Evolutionary conservation across 2,113 vertebrate genomes (phyloP).

Genomic region (Poeciliopsis occidentalis): DNA sequence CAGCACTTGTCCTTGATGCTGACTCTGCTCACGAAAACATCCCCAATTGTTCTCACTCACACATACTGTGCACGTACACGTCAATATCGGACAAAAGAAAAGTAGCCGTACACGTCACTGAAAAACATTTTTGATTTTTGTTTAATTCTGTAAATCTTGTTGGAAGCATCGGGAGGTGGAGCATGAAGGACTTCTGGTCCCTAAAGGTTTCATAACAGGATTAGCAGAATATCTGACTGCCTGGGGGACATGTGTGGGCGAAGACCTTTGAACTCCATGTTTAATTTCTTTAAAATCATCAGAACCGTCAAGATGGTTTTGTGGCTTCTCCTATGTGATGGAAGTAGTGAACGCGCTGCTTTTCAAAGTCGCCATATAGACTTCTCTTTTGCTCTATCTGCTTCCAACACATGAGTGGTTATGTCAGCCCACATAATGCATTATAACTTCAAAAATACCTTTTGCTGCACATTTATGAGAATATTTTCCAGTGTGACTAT

Average conservation of each 20-base stretch:
- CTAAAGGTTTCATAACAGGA: slow-evolving; percentile 27
- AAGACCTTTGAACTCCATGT: slow-evolving; percentile 30
- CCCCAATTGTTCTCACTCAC: neutral
- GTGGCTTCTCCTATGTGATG: too few species aligned
- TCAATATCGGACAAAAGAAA: neutral
- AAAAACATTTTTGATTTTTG: neutral
- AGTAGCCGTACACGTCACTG: neutral
- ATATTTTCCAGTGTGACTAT: slow-evolving; percentile 20
- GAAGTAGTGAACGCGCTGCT: neutral
- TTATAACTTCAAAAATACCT: slow-evolving; percentile 20
- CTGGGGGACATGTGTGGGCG: slow-evolving; percentile 13
- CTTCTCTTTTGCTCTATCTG: neutral
- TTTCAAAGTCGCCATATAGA: neutral
- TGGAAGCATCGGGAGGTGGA: slow-evolving; percentile 10
- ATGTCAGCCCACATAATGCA: slow-evolving; percentile 7
- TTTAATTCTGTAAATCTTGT: slow-evolving; percentile 30
- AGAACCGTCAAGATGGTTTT: too few species aligned
- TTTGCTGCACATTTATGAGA: slow-evolving; percentile 23
- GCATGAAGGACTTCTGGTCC: slow-evolving; percentile 20
- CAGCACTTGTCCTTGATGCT: slow-evolving; percentile 6
- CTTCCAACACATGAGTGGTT: neutral
- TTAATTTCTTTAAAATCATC: neutral
- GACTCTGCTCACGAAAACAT: slow-evolving; percentile 26
- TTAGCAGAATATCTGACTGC: slow-evolving; percentile 44
- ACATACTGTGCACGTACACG: neutral